phyloP scores from a whole-genome alignment of 2,888 invertebrate genomes.

The Drosophila stalkeri region DNA sequence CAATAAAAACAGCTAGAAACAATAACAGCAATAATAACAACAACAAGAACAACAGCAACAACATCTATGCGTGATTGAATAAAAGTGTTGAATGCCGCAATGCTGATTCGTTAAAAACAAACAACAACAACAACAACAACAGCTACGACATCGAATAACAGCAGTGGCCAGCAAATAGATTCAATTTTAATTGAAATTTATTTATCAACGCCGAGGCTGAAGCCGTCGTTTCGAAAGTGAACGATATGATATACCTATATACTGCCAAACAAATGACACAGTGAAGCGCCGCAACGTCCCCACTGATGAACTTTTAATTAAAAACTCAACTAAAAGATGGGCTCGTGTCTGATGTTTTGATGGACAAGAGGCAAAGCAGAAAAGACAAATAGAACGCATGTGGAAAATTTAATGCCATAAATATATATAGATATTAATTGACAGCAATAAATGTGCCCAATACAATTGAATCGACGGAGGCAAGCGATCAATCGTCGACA shows the following conservation, averaged over 20 bases:
- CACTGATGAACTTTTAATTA: slow-evolving; percentile 40
- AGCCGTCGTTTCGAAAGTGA: slow-evolving; percentile 20
- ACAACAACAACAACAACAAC: slow-evolving; percentile 27
- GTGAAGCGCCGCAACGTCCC: slow-evolving; percentile 12
- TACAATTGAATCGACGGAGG: slow-evolving; percentile 65
- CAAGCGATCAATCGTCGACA: slow-evolving; percentile 52
- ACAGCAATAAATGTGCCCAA: slow-evolving; percentile 72
- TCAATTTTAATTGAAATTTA: slow-evolving; percentile 76
- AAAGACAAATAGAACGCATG: slow-evolving; percentile 16
- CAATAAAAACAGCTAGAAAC: not conserved
- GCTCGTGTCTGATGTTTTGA: slow-evolving; percentile 29
- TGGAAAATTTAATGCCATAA: slow-evolving; percentile 42
- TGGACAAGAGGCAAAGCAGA: slow-evolving; percentile 13
- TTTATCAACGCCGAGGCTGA: slow-evolving; percentile 46
- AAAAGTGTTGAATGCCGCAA: slow-evolving; percentile 26
- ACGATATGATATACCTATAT: slow-evolving; percentile 8
- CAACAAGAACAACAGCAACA: not conserved
- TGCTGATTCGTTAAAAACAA: slow-evolving; percentile 18
- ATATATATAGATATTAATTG: slow-evolving; percentile 55
- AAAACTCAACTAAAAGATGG: slow-evolving; percentile 36
- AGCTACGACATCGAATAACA: slow-evolving; percentile 10
- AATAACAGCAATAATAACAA: not conserved
- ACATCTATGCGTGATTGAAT: slow-evolving; percentile 39
- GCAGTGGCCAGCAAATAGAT: slow-evolving; percentile 37
- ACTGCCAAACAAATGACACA: slow-evolving; percentile 29